Conservation (phyloP, 2,888 invertebrate species). For the Ormyrus thymus region DNA sequence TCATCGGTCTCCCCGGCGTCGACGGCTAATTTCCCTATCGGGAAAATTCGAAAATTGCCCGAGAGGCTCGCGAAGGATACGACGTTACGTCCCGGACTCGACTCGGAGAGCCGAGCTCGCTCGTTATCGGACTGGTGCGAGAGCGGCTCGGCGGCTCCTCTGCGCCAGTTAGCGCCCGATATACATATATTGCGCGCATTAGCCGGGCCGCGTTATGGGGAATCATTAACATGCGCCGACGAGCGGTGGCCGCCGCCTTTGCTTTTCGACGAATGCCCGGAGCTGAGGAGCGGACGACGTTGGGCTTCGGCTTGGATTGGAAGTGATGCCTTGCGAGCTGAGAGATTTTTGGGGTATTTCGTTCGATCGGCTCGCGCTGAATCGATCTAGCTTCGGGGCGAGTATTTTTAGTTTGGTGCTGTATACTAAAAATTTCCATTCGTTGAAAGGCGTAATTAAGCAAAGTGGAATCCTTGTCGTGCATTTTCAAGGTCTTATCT, state of each 20-base stretch:
- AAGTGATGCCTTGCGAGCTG: too few relatives aligned
- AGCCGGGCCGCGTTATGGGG: too few relatives aligned
- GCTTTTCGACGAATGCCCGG: background rate
- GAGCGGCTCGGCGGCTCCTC: conserved; percentile 59
- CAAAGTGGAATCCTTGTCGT: conserved; percentile 4
- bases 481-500: conserved; percentile 45
- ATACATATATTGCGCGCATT: conserved; percentile 23
- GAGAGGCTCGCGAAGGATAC: background rate
- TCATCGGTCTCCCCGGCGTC: too few relatives aligned
- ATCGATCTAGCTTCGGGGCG: too few relatives aligned
- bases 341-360: too few relatives aligned
- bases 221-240: too few relatives aligned
- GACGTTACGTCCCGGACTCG: too few relatives aligned
- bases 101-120: conserved; percentile 55
- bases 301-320: background rate
- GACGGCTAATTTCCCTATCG: too few relatives aligned
- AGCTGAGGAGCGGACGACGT: background rate
- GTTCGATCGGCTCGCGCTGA: too few relatives aligned
- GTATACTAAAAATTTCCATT: too few relatives aligned
- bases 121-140: conserved; percentile 71
- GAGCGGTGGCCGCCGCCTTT: background rate
- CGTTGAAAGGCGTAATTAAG: too few relatives aligned
- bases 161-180: conserved; percentile 64
- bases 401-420: too few relatives aligned
- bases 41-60: conserved; percentile 26